These are phyloP conservation scores for Mionectes macconnelli DNA, from an alignment of 2,113 vertebrate species.

Conservation along the genomic window DNA sequence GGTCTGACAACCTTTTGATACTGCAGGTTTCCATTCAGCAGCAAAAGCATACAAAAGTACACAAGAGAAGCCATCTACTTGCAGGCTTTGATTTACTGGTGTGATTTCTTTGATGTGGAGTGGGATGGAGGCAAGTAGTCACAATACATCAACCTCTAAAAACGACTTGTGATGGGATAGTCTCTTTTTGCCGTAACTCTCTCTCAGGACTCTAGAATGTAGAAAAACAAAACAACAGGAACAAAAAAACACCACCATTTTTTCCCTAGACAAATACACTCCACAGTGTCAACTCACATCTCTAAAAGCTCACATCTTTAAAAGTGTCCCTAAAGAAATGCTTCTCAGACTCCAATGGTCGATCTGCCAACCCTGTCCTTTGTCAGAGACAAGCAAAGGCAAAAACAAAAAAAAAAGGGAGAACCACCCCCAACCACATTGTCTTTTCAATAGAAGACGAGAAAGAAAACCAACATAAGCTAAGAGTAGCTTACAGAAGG, in stretches of 20 bases:
- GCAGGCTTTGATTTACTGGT: conserved; percentile 14
- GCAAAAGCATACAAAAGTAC: neutral
- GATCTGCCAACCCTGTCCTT: neutral
- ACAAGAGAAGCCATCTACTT: neutral
- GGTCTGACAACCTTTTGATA: conserved; percentile 2
- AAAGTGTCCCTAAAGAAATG: neutral
- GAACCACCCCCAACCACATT: neutral
- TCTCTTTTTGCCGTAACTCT: neutral
- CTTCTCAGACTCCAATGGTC: neutral
- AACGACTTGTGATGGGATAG: neutral
- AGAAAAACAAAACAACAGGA: neutral
- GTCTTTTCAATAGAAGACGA: neutral
- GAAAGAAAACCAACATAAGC: neutral
- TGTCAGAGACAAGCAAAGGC: neutral
- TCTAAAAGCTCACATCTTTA: neutral
- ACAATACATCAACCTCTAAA: neutral
- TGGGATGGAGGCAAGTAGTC: neutral
- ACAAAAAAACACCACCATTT: neutral
- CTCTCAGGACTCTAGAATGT: neutral
- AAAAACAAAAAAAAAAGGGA: neutral
- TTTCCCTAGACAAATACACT: neutral
- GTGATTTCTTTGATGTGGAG: neutral
- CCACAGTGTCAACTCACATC: neutral
- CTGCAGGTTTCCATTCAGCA: neutral
- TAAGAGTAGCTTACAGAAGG: neutral